These are phyloP conservation scores for Sinhomidia bicolor DNA, from an alignment of 2,888 invertebrate genomes.

Conservation along the genomic window DNA sequence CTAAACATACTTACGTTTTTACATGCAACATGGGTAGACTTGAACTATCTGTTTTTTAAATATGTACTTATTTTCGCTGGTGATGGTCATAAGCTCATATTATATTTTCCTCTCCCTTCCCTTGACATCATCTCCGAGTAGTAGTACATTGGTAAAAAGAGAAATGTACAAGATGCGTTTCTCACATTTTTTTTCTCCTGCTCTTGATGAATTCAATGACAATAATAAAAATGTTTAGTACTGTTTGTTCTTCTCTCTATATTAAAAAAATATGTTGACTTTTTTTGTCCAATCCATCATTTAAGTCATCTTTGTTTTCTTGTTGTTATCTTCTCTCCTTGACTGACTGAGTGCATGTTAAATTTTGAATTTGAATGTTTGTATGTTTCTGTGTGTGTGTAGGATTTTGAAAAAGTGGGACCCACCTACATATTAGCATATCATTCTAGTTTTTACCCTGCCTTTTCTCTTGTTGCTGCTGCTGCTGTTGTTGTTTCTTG, in stretches of 20 bases:
- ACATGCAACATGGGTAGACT: neutral
- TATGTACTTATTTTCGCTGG: neutral
- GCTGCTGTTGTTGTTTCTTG: neutral
- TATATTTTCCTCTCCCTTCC: neutral
- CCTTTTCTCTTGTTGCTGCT: neutral
- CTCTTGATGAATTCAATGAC: neutral
- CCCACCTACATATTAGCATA: conserved; percentile 60
- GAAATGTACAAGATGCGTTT: conserved; percentile 8
- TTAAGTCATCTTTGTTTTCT: neutral
- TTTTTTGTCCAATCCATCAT: conserved; percentile 61
- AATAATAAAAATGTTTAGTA: neutral
- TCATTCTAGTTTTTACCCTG: conserved; percentile 26
- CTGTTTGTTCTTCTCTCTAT: too few relatives aligned
- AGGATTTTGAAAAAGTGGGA: conserved; percentile 46
- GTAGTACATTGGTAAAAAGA: neutral
- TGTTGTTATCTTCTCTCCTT: neutral
- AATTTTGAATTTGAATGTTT: conserved; percentile 4
- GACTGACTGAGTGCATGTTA: neutral
- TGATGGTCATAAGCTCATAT: too few relatives aligned
- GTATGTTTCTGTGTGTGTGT: too few relatives aligned
- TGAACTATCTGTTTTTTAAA: neutral
- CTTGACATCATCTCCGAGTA: too few relatives aligned
- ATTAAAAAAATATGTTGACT: conserved; percentile 5
- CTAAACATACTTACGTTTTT: neutral
- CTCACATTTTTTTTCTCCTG: neutral